Base-by-base conservation (phyloP, 2,888 invertebrate genomes). In the Chalcosyrphus nemorum region DNA sequence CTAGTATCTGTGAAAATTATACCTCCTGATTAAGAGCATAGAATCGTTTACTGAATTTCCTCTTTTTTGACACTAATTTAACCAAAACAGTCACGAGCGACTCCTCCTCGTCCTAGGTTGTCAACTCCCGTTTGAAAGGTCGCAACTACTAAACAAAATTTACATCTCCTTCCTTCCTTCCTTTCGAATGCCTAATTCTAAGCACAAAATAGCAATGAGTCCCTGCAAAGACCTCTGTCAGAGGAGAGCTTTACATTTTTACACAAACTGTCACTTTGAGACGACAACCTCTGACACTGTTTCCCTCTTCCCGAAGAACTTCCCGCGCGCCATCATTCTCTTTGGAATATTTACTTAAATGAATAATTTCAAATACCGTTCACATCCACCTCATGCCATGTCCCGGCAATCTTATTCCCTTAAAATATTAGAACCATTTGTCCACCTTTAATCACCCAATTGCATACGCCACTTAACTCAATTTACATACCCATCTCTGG, bases 371-470 rank as follows among this genome's bases (percentile, higher is more conserved):
- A 72, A 50, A 65, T 32, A 43, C n/a, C n/a, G n/a, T n/a, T n/a
- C n/a, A 19, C 9, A 75, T 63, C 21, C 27, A 54, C 45, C 4
- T 35, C 35, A 35, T n/a, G 27, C 50, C 19, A 15, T 35, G 32
- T 41, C n/a, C 47, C 21, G 24, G 27, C 41, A 70, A 59, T 47
- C 50, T 45, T 63, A 27, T 29, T 47, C 52, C 72, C 71, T 57
- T 82, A 68, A 82, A 74, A 72, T 82, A 82, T 78, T 70, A 66
- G 35, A 70, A 38, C 70, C 80, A 84, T 84, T 84, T 84, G 80
- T 84, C 78, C 74, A 74, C 84, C 74, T 84, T 80, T 84, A 75
- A 84, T 84, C 78, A 84, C 74, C 84, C 78, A 80, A 84, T 84
- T 84, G 70, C 78, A 82, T 82, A 57, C 61, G 68, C 80, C 80